Evolutionary conservation across 1,140 invertebrate genomes (phyloP).

Genomic region (Trichogramma pretiosum): DNA sequence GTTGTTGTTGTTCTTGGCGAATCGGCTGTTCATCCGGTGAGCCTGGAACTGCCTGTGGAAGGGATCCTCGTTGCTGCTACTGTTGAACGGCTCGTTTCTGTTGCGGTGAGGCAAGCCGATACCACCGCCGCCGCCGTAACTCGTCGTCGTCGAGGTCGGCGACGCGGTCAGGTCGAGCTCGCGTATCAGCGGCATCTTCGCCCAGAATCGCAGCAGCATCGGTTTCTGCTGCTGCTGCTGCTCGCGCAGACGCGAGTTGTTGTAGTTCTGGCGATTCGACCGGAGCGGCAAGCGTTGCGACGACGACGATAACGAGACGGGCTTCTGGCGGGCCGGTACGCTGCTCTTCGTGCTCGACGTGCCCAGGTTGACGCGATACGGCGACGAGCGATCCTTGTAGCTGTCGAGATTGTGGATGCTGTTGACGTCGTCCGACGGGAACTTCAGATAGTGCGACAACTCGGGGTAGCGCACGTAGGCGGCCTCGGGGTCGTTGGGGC

Average conservation of each 20-base stretch:
- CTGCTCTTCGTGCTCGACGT: constrained; percentile 28
- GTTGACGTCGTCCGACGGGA: constrained; percentile 36
- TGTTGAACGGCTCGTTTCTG: too few species aligned
- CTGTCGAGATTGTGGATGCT: constrained; percentile 34
- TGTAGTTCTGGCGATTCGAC: constrained; percentile 27
- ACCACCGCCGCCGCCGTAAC: too few species aligned
- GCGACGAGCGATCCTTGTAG: constrained; percentile 7
- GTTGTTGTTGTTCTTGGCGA: too few species aligned
- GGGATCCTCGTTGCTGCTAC: too few species aligned
- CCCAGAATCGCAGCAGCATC: constrained; percentile 32
- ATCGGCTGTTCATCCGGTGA: too few species aligned
- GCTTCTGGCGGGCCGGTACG: constrained; percentile 27
- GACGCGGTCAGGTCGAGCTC: too few species aligned
- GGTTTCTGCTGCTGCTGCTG: constrained; percentile 24
- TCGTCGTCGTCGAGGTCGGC: constrained; percentile 22
- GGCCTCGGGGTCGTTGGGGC: constrained; percentile 3
- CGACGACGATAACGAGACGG: constrained; percentile 12
- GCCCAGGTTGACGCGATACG: constrained; percentile 11
- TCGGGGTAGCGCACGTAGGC: constrained; percentile 28
- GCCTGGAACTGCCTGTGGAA: too few species aligned
- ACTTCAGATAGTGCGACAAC: constrained; percentile 22
- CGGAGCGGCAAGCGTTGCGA: constrained; percentile 19
- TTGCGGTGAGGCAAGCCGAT: too few species aligned
- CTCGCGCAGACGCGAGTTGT: not conserved
- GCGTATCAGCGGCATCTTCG: constrained; percentile 29